Percentiles rank a stretch among this genome's conserved stretches.
Evolutionary conservation across 2,113 vertebrate genomes (phyloP).

Genomic region (Microcebus tavaratra): DNA sequence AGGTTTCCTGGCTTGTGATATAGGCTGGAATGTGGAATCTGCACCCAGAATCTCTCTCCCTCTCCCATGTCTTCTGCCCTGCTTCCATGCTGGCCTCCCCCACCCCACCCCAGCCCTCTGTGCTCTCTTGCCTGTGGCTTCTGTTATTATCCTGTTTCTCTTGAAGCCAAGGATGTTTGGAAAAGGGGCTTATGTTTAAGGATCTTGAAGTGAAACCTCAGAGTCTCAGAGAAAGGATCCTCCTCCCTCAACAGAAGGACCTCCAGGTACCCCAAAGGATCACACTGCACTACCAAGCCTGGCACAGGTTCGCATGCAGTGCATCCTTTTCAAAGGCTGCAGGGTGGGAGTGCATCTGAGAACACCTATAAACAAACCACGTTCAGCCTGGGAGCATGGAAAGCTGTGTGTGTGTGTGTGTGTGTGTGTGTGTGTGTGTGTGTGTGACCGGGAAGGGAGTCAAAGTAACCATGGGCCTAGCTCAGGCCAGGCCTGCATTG

Average conservation of each 20-base stretch:
- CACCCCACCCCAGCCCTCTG: not conserved
- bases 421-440: rapidly evolving
- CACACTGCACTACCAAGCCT: not conserved
- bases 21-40: not conserved
- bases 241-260: not conserved
- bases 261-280: not conserved
- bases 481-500: not conserved
- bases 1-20: not conserved
- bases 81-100: not conserved
- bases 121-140: not conserved
- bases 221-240: not conserved
- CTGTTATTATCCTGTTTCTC: not conserved
- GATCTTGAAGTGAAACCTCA: not conserved
- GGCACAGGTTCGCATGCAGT: not conserved
- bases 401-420: not conserved
- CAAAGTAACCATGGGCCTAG: not conserved
- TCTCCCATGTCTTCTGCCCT: not conserved
- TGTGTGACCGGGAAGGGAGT: not conserved
- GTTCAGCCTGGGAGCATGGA: not conserved
- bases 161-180: not conserved
- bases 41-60: not conserved
- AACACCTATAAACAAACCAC: not conserved
- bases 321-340: not conserved
- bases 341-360: not conserved
- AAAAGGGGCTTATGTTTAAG: not conserved